These are phyloP conservation scores for Cantharis flavilabris DNA, from an alignment of 2,888 invertebrate species.

Conservation along the genomic window DNA sequence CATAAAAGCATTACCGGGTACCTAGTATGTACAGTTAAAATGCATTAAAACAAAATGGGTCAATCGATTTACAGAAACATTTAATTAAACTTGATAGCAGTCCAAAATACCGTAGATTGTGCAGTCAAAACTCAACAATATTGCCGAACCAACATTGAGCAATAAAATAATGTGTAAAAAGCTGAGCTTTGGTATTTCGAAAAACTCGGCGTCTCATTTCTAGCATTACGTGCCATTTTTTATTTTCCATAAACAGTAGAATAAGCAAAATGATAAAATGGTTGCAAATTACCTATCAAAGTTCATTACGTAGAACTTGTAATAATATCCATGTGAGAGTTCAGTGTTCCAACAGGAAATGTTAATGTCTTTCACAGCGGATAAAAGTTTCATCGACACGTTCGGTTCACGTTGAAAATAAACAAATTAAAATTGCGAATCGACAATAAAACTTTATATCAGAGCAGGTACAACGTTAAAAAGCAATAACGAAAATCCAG, in stretches of 20 bases:
- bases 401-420: not conserved
- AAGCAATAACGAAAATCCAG: not conserved
- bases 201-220: not conserved
- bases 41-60: constrained; percentile 4
- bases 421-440: not conserved
- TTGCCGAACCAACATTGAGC: not conserved
- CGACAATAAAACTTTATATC: not conserved
- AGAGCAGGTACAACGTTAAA: not conserved
- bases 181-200: not conserved
- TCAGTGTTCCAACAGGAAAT: not conserved
- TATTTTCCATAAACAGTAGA: not conserved
- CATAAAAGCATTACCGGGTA: constrained; percentile 11
- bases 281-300: constrained; percentile 1
- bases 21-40: not conserved
- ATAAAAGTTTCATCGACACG: constrained; percentile 8
- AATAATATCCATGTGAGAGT: not conserved
- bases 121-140: not conserved
- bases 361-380: not conserved
- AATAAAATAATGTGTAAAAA: not conserved
- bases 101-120: not conserved
- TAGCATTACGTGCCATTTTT: not conserved
- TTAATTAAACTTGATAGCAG: not conserved
- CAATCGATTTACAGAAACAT: not conserved
- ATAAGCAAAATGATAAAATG: not conserved
- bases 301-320: constrained; percentile 16